Evolutionary conservation across 2,113 vertebrate genomes (phyloP).

Genomic region (Platichthys flesus): DNA sequence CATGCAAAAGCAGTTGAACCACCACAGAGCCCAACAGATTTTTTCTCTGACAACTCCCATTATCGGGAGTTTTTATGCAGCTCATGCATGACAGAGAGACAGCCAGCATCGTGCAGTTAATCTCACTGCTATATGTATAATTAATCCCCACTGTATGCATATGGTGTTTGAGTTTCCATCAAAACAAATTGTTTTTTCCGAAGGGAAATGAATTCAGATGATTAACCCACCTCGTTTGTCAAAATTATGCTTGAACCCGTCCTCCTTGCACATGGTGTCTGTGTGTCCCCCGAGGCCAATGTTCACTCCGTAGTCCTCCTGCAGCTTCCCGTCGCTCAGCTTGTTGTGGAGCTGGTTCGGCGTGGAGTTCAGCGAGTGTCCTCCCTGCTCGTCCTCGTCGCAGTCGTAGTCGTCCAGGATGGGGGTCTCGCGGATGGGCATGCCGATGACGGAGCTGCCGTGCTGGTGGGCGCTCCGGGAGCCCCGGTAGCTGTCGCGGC

Average conservation of each 20-base stretch:
- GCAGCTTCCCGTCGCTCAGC: conserved; percentile 81
- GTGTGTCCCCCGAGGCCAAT: conserved; percentile 66
- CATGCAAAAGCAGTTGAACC: conserved; percentile 40
- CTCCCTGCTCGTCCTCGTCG: conserved; percentile 89
- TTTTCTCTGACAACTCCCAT: conserved; percentile 26
- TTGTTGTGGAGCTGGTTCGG: conserved; percentile 78
- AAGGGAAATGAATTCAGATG: background rate
- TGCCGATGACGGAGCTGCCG: conserved; percentile 91
- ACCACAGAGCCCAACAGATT: conserved; percentile 50
- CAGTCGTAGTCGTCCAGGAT: conserved; percentile 96
- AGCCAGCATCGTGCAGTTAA: background rate
- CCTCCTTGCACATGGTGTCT: conserved; percentile 87
- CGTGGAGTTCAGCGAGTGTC: conserved; percentile 75
- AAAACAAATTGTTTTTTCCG: conserved; percentile 1
- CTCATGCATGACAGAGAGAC: conserved; percentile 13
- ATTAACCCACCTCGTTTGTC: conserved; percentile 89
- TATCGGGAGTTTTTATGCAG: background rate
- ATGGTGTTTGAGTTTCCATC: background rate
- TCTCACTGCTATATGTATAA: conserved; percentile 4
- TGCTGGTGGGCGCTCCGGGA: conserved; percentile 87
- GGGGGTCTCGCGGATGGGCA: conserved; percentile 96
- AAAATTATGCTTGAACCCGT: conserved; percentile 86
- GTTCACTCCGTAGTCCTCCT: conserved; percentile 86
- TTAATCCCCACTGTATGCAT: conserved; percentile 6
- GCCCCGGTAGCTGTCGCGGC: conserved; percentile 90